Base-by-base conservation (phyloP, 2,888 invertebrate genomes). In the Coelogynopora nodosa region DNA sequence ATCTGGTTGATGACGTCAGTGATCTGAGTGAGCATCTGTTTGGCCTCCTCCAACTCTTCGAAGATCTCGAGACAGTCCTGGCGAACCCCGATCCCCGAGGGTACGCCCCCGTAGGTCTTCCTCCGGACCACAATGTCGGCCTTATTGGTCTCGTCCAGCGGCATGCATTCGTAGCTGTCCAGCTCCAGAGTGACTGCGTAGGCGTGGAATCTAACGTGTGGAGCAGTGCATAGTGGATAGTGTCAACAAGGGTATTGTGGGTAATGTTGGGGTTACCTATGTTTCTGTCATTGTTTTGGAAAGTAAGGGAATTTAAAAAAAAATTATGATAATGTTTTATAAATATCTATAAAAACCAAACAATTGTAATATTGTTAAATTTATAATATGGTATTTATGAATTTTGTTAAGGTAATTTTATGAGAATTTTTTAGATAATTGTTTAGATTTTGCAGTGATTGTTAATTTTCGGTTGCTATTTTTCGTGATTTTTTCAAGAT, bases 181-280 rank as follows among this genome's bases (percentile, higher is more conserved):
- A 91, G 89, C 88, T 91, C 91, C 91, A 91, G 91, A 26, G 90
- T 89, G 26, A 91, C 90, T 27, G 90, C 90, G 89, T 92, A 92
- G 0, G 91, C 91, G 89, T 92, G 92, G 88, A 91, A 91, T 83
- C 92, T 91, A 82, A 82, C 29, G 31, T 28, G 5, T 13, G 27
- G 2, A 67, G 67, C 18, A 30, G 29, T 84, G 67, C 67, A 2
- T 67, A 84, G 67, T 84, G 27, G 13, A 67, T n/a, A n/a, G n/a
- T n/a, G n/a, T n/a, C n/a, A n/a, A n/a, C n/a, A n/a, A n/a, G n/a
- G n/a, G n/a, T n/a, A n/a, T n/a, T n/a, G n/a, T n/a, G n/a, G n/a
- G n/a, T n/a, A n/a, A n/a, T n/a, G n/a, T n/a, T n/a, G n/a, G n/a
- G n/a, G n/a, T n/a, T n/a, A n/a, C n/a, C n/a, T n/a, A n/a, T n/a